phyloP scores from a whole-genome alignment of 2,797 vertebrate genomes.

The Jordanella pulchra region DNA sequence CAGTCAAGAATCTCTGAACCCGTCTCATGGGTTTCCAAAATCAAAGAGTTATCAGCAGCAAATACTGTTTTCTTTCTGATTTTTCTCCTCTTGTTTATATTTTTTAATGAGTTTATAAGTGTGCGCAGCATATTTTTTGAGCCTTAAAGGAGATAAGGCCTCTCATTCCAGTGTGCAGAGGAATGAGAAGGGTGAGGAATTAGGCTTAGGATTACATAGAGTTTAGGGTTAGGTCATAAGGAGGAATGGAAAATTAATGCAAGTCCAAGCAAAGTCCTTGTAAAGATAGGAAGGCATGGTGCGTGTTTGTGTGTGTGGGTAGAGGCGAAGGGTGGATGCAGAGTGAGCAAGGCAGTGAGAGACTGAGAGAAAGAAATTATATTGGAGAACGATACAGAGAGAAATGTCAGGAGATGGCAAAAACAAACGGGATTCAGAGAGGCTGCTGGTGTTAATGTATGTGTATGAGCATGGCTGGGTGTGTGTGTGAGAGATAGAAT shows the following conservation, averaged over 20 bases:
- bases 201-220: too few relatives aligned
- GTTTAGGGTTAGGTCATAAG: too few relatives aligned
- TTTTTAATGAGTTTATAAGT: neutral
- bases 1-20: conserved; percentile 37
- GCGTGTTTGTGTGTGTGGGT: conserved; percentile 16
- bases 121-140: neutral
- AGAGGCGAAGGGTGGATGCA: conserved; percentile 37
- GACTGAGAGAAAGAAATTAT: conserved; percentile 65
- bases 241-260: too few relatives aligned
- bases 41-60: conserved; percentile 25
- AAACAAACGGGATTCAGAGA: conserved; percentile 60
- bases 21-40: conserved; percentile 31
- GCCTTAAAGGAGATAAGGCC: conserved; percentile 79
- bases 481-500: conserved; percentile 79
- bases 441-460: conserved; percentile 43
- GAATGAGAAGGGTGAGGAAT: too few relatives aligned
- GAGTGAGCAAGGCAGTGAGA: conserved; percentile 53
- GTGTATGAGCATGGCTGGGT: conserved; percentile 25
- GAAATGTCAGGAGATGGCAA: conserved; percentile 72
- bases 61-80: conserved; percentile 12
- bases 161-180: conserved; percentile 33
- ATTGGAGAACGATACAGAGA: conserved; percentile 69
- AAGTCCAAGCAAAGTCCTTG: too few relatives aligned
- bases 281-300: too few relatives aligned
- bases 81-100: conserved; percentile 5